Evolutionary conservation across 2,797 vertebrate genomes (phyloP).

Genomic region (Periparus ater): DNA sequence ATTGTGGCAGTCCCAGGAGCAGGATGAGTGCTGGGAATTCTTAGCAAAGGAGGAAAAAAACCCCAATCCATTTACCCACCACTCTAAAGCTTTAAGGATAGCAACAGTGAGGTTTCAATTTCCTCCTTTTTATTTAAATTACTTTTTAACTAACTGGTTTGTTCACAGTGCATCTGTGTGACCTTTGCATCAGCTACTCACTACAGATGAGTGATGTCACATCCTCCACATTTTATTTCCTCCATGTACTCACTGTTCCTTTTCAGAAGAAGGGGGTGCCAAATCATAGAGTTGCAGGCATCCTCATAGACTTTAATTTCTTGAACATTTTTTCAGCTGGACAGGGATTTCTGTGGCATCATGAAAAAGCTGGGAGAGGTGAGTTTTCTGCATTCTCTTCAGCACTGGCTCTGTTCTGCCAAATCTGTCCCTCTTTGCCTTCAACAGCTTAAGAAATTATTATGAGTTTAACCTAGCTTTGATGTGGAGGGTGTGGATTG

Average conservation of each 20-base stretch:
- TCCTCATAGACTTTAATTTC: not conserved
- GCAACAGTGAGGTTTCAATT: fast-evolving
- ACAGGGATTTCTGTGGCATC: not conserved
- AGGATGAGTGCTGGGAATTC: not conserved
- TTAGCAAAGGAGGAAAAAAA: not conserved
- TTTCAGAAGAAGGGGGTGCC: not conserved
- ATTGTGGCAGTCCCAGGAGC: not conserved
- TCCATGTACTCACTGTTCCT: fast-evolving
- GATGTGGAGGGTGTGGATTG: not conserved
- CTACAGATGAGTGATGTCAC: not conserved
- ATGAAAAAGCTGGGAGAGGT: not conserved
- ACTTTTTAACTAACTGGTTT: not conserved
- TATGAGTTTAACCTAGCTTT: not conserved
- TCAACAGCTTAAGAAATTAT: not conserved
- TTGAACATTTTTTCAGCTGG: not conserved
- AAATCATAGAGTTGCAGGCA: fast-evolving
- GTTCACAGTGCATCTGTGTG: not conserved
- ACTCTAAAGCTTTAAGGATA: not conserved
- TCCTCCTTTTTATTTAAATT: not conserved
- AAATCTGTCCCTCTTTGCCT: not conserved
- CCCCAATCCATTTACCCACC: fast-evolving
- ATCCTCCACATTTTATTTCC: not conserved
- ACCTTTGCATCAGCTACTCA: not conserved
- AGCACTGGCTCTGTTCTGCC: fast-evolving
- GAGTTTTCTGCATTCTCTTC: not conserved